Evolutionary conservation across 2,888 invertebrate genomes (phyloP), one percentile per base, ranked within the genome.

Genomic region (Seira musarum): DNA sequence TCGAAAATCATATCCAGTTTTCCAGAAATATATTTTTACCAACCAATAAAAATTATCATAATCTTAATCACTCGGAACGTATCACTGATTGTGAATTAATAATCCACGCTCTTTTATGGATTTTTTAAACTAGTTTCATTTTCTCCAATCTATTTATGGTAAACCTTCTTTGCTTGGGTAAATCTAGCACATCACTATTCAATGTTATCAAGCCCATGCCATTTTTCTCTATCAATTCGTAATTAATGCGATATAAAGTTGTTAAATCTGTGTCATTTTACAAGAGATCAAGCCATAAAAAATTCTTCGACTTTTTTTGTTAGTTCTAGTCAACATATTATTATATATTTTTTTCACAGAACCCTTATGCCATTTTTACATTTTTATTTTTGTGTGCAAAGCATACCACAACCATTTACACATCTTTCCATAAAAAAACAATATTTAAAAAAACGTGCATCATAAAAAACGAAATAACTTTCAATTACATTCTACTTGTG

Each of bases 221-320:
- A n/a, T 30, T 8, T 30, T 30, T 30, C 30, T 30, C 30, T 30
- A 30, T 8, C 30, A 30, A 30, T 30, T 30, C 13, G 13, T 61
- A 21, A 46, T 25, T 10, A 25, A 8, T 64, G 25, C 21, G 10
- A 60, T 17, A 63, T 63, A 3, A 61, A 61, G 61, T 61, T 61
- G 10, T 30, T 30, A 5, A 6, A 2, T 30, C 3, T 30, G 30
- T 30, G 30, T 30, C 30, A 67, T 67, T 17, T 24, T 61, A 67
- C 24, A n/a, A 70, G 79, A 79, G 79, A 79, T 79, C 79, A 79
- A 64, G 53, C 78, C 22, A 25, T 65, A 17, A 67, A 53, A 67
- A 68, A 30, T 30, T 68, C 64, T 63, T 63, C 57, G 35, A 35
- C 22, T 25, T 24, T 30, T n/a, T n/a, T n/a, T n/a, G n/a, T n/a